These are phyloP conservation scores for Conus betulinus DNA, from an alignment of 1,140 invertebrate genomes.

Conservation along the genomic window DNA sequence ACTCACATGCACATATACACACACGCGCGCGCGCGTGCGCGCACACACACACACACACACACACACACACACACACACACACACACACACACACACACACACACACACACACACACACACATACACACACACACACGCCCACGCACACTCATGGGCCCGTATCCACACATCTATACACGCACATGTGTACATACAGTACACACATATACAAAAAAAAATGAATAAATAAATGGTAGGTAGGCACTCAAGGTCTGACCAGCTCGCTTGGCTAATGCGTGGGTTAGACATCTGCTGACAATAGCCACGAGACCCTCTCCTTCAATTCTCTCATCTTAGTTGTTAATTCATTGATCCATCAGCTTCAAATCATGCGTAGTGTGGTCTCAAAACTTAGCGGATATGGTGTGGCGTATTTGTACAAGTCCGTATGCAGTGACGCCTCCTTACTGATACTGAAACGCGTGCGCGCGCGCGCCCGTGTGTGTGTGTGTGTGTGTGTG, in stretches of 20 bases:
- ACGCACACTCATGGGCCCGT: no score
- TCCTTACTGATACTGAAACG: no score
- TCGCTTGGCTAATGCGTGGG: not conserved
- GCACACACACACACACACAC: not conserved
- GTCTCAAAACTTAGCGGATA: not conserved
- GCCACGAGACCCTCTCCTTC: not conserved
- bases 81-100: not conserved
- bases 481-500: no score
- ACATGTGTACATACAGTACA: not conserved
- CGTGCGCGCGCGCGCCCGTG: no score
- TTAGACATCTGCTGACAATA: not conserved
- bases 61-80: slow-evolving; percentile 16
- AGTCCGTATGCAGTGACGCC: no score
- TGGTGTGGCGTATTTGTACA: not conserved
- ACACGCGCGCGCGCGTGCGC: not conserved
- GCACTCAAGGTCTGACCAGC: no score
- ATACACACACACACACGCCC: not conserved
- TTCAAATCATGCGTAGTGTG: no score
- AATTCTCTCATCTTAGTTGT: not conserved
- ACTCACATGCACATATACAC: not conserved
- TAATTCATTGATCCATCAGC: not conserved
- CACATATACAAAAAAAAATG: not conserved
- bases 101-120: slow-evolving; percentile 4
- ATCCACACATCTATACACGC: not conserved
- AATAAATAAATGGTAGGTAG: not conserved